These are phyloP conservation scores for Onychostruthus taczanowskii DNA, from an alignment of 2,113 vertebrate genomes.

Conservation along the genomic window DNA sequence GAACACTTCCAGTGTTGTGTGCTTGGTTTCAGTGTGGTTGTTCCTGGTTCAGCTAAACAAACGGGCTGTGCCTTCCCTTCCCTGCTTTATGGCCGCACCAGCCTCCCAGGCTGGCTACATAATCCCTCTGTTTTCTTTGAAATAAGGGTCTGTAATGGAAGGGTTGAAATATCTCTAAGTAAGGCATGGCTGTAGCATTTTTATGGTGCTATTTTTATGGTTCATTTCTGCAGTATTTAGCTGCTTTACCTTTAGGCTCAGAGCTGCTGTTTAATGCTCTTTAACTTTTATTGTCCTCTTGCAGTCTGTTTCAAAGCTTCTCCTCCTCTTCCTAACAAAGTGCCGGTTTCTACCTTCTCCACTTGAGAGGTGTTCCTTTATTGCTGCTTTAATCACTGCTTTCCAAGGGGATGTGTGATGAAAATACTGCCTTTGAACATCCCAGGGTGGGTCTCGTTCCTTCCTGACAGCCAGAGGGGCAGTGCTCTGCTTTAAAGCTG, in stretches of 20 bases:
- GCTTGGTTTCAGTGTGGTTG: background rate
- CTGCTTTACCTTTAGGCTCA: conserved; percentile 60
- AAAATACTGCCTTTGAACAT: conserved; percentile 50
- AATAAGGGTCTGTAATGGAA: background rate
- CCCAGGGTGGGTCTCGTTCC: background rate
- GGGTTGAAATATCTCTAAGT: conserved; percentile 23
- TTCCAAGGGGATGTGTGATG: conserved; percentile 57
- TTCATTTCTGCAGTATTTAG: conserved; percentile 59
- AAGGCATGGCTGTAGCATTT: background rate
- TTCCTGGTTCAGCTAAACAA: background rate
- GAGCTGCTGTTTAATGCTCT: conserved; percentile 65
- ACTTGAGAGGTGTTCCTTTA: conserved; percentile 61
- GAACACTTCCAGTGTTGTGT: background rate
- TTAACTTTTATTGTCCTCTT: conserved; percentile 74
- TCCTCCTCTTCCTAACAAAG: conserved; percentile 61
- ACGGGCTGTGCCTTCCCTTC: background rate
- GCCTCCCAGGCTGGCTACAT: background rate
- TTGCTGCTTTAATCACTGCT: conserved; percentile 66
- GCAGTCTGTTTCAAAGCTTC: conserved; percentile 57
- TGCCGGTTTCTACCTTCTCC: conserved; percentile 55
- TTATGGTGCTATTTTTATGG: conserved; percentile 44
- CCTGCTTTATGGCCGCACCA: background rate
- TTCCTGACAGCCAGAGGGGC: conserved; percentile 18
- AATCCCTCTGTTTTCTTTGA: conserved; percentile 4
- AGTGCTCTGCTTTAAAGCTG: conserved; percentile 26